These are phyloP conservation scores for Gryllus longicercus DNA, from an alignment of 2,888 invertebrate species.

Conservation along the genomic window DNA sequence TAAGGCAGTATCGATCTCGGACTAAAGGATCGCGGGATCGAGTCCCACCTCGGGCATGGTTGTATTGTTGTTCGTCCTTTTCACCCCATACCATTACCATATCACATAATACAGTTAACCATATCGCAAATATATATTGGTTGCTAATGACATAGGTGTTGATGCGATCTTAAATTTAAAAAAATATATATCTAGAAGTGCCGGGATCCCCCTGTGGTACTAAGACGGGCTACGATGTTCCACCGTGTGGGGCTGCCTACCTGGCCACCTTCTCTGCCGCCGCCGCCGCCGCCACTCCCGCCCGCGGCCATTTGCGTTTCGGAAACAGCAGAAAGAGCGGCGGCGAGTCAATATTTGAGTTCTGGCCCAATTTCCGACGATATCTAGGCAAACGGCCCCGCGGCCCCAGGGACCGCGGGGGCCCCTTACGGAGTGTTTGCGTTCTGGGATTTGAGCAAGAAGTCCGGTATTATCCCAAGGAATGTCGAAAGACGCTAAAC, in stretches of 20 bases:
- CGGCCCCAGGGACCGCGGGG: not conserved
- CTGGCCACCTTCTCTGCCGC: not conserved
- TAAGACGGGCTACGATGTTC: no score
- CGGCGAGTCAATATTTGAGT: not conserved
- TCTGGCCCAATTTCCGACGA: slow-evolving; percentile 3
- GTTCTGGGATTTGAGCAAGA: not conserved
- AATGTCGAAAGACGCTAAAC: not conserved
- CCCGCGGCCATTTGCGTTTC: slow-evolving; percentile 1
- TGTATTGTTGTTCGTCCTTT: no score
- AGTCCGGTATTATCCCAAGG: slow-evolving; percentile 2
- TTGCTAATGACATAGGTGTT: no score
- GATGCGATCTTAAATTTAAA: no score
- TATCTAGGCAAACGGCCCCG: slow-evolving; percentile 10
- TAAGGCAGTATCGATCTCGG: no score
- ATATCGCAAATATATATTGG: no score
- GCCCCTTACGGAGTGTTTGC: not conserved
- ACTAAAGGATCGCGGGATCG: no score
- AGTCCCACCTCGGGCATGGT: no score
- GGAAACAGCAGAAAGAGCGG: slow-evolving; percentile 17
- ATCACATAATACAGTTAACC: no score
- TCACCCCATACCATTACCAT: no score
- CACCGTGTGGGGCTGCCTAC: not conserved
- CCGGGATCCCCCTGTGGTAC: no score
- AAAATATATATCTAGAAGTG: no score
- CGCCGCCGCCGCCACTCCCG: not conserved